Evolutionary conservation across 2,888 invertebrate genomes (phyloP).

Genomic region (Homarus gammarus): DNA sequence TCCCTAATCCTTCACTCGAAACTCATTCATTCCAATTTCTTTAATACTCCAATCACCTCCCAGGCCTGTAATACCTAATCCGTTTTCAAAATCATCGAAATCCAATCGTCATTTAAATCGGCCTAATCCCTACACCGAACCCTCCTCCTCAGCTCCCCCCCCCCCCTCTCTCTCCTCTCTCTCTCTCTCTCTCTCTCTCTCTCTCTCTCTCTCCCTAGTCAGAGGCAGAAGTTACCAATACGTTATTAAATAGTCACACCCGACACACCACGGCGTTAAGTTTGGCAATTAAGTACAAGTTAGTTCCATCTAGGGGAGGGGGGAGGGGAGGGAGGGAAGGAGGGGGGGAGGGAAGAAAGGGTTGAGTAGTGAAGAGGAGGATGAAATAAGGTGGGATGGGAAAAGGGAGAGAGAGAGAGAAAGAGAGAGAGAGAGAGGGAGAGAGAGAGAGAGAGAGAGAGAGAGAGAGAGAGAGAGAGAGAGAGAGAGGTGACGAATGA

Average conservation of each 20-base stretch:
- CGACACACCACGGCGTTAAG: constrained; percentile 26
- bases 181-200: neutral
- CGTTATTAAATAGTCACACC: constrained; percentile 41
- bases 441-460: neutral
- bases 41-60: no score
- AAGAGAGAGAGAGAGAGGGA: neutral
- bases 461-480: no score
- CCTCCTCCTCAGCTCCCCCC: neutral
- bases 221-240: neutral
- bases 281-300: constrained; percentile 51
- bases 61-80: no score
- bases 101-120: neutral
- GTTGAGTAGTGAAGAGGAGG: neutral
- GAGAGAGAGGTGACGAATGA: no score
- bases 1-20: no score
- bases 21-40: no score
- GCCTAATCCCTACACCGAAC: neutral
- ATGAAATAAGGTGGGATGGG: neutral
- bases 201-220: neutral
- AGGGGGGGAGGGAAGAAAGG: neutral
- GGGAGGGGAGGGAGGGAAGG: neutral
- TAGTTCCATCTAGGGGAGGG: neutral
- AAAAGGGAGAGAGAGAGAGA: neutral
- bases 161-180: neutral
- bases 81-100: no score